phyloP scores from a whole-genome alignment of 2,113 vertebrate species.

The Penelope pileata region DNA sequence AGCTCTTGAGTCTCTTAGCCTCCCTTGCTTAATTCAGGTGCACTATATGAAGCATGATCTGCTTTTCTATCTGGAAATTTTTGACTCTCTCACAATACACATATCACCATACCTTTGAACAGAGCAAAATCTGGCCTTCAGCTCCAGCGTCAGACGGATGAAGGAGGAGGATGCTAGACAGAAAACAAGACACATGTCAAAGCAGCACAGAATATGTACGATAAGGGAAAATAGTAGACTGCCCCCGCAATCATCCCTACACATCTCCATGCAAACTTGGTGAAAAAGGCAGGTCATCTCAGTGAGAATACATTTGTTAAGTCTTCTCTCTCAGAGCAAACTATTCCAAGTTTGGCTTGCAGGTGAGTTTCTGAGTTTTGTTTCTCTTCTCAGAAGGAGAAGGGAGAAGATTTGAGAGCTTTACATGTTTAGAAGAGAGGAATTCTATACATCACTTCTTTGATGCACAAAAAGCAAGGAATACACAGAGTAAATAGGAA shows the following conservation, averaged over 20 bases:
- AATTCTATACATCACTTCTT: background rate
- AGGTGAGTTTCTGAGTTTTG: background rate
- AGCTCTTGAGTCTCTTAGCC: background rate
- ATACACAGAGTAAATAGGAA: background rate
- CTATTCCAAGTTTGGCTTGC: background rate
- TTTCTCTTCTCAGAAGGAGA: background rate
- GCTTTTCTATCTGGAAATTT: background rate
- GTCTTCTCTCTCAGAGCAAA: background rate
- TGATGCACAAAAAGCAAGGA: background rate
- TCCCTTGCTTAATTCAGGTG: background rate
- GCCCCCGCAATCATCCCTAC: background rate
- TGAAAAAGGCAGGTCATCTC: background rate
- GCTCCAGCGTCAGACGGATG: conserved; percentile 85
- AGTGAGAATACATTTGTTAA: background rate
- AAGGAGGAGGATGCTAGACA: conserved; percentile 88
- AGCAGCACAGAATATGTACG: background rate
- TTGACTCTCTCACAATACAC: background rate
- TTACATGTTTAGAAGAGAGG: background rate
- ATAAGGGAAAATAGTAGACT: background rate
- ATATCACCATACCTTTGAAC: conserved; percentile 80
- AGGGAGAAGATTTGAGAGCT: background rate
- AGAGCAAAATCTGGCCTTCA: conserved; percentile 88
- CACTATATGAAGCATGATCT: background rate
- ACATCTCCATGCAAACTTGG: background rate
- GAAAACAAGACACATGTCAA: background rate